Evolutionary conservation across 2,113 vertebrate species (phyloP), one percentile per base, ranked within the genome.

Genomic region (Psephotus haematonotus): DNA sequence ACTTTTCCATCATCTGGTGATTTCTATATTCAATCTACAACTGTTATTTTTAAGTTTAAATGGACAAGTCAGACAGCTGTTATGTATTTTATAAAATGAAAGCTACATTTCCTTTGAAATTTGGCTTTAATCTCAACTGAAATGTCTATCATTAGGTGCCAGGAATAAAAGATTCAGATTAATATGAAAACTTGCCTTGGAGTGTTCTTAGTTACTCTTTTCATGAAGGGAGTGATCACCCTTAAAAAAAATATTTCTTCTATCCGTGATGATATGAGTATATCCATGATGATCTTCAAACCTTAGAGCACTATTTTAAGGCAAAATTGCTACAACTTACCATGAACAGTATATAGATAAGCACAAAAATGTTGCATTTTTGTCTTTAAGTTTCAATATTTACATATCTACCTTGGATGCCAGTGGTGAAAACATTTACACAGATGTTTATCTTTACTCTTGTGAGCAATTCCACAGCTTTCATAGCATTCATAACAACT

Each of bases 61-160:
- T 76, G 37, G 86, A 85, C 75, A 82, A 96, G 76, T 91, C 90
- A 96, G 93, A 93, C 94, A 98, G 97, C 85, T 98, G 93, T 84
- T 97, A 96, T 1, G 57, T 95, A 97, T 97, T 98, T 97, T 93
- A 86, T 88, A 96, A 86, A 97, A 86, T 86, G 89, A 98, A 97
- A 96, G 88, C 79, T 97, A 94, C 71, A 86, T 94, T 95, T 96
- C 94, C 96, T 98, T 97, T 97, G 95, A 98, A 97, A 98, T 97
- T 97, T 18, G 3, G 79, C 92, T 97, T 97, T 93, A 96, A 96
- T 92, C 91, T 97, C 89, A 95, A 69, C 55, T 96, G 89, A 97
- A 97, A 91, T 75, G 82, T 96, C 86, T 96, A 94, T 88, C 94
- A 83, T 85, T 96, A 97, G 64, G 67, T 89, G 69, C 59, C 87